Evolutionary conservation across 2,113 vertebrate genomes (phyloP).

Genomic region (Mirza zaza): DNA sequence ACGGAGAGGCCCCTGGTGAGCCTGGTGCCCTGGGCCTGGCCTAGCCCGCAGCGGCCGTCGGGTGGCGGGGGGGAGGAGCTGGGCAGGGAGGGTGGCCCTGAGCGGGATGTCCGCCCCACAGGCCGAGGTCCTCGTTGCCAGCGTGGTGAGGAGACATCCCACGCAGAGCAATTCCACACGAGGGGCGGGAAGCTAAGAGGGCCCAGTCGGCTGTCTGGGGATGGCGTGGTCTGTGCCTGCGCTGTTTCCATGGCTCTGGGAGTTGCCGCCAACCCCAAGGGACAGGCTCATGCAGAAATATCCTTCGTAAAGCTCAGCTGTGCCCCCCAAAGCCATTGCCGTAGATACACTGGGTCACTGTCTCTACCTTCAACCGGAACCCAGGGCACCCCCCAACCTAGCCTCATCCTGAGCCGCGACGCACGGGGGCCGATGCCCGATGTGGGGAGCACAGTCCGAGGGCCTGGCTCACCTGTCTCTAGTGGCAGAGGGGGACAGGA

Average conservation of each 20-base stretch:
- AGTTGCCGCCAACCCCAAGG: background rate
- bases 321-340: background rate
- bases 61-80: background rate
- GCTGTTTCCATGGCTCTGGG: background rate
- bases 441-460: too few species aligned
- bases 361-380: background rate
- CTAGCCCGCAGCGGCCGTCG: rapidly evolving
- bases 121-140: background rate
- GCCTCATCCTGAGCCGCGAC: background rate
- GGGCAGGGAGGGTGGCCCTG: background rate
- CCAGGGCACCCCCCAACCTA: background rate
- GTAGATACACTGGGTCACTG: background rate
- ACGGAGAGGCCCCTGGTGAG: too few species aligned
- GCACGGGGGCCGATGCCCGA: too few species aligned
- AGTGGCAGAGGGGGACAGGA: background rate
- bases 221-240: too few species aligned
- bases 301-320: background rate
- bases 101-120: background rate
- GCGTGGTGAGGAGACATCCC: background rate
- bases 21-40: background rate
- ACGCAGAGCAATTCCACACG: rapidly evolving
- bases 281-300: background rate
- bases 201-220: background rate
- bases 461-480: too few species aligned
- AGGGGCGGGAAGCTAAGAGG: background rate